phyloP scores from a whole-genome alignment of 2,797 vertebrate species.

The Helostoma temminkii region DNA sequence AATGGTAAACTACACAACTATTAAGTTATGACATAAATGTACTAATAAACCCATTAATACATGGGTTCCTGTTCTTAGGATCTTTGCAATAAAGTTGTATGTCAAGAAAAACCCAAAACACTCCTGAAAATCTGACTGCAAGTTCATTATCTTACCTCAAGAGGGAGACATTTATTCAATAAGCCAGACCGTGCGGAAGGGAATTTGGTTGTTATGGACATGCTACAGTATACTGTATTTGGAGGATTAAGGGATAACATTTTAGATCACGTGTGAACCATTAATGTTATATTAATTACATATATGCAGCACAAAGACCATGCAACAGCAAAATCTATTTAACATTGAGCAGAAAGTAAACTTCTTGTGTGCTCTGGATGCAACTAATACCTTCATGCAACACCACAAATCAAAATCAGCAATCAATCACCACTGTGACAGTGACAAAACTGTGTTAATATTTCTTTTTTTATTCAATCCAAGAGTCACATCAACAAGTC shows the following conservation, averaged over 20 bases:
- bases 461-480: conserved; percentile 79
- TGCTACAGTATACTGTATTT: background rate
- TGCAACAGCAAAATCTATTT: background rate
- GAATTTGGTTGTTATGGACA: background rate
- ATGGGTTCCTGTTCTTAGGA: no score
- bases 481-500: conserved; percentile 87
- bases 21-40: no score
- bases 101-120: no score
- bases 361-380: no score
- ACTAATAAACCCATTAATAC: no score
- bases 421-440: conserved; percentile 5
- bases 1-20: no score
- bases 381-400: background rate
- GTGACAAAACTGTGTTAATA: conserved; percentile 23
- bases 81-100: no score
- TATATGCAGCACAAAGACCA: background rate
- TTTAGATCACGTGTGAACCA: no score
- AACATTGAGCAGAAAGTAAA: accelerated
- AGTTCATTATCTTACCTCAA: conserved; percentile 24
- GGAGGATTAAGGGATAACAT: background rate
- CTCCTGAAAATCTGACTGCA: background rate
- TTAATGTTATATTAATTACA: no score
- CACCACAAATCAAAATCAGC: no score
- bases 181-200: background rate
- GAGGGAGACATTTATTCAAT: conserved; percentile 57